phyloP scores from a whole-genome alignment of 1,140 invertebrate species.

The Paraescarpia echinospica region DNA sequence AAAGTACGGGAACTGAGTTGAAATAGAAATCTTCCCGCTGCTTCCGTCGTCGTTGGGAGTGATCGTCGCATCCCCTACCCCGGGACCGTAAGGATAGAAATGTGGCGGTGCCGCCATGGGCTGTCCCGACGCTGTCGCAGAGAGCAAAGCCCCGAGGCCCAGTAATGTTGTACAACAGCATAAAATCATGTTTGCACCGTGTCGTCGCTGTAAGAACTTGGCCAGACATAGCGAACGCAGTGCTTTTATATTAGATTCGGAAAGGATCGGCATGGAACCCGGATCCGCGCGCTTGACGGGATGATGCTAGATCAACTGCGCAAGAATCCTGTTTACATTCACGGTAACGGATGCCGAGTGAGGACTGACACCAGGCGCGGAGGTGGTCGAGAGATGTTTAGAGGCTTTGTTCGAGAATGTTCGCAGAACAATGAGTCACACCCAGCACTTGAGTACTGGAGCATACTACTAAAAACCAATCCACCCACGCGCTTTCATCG shows the following conservation, averaged over 20 bases:
- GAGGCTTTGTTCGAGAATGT: background rate
- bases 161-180: background rate
- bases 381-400: background rate
- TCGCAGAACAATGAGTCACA: background rate
- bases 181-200: background rate
- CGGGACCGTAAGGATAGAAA: conserved; percentile 7
- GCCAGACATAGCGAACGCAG: background rate
- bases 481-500: background rate
- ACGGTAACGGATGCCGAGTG: background rate
- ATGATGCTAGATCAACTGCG: background rate
- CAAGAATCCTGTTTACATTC: background rate
- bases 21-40: background rate
- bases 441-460: too few species aligned
- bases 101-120: background rate
- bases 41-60: conserved; percentile 11
- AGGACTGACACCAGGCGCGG: background rate
- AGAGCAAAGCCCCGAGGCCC: background rate
- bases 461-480: background rate
- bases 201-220: background rate
- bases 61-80: background rate
- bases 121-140: background rate
- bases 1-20: conserved; percentile 10
- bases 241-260: background rate
- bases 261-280: background rate
- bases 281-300: background rate